Evolutionary conservation across 2,797 vertebrate genomes (phyloP).

Genomic region (Sebastes oblongus): DNA sequence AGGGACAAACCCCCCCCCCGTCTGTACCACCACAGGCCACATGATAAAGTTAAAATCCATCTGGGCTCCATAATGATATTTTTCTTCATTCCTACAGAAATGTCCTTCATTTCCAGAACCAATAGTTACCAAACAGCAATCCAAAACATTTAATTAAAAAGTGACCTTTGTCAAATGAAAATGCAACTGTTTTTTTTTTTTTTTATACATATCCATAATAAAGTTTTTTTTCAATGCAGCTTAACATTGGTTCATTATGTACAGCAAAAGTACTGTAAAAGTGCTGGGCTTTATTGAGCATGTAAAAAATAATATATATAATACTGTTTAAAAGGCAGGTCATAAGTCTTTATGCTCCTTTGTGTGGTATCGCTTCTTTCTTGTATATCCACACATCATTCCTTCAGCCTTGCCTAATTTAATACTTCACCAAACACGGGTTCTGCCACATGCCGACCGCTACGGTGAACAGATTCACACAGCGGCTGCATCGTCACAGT

Average conservation of each 20-base stretch:
- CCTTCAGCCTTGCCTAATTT: constrained; percentile 31
- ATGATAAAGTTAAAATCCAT: not conserved
- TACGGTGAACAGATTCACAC: not conserved
- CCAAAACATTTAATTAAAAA: constrained; percentile 30
- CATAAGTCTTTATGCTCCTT: constrained; percentile 53
- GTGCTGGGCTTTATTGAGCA: constrained; percentile 77
- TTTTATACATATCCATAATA: constrained; percentile 39
- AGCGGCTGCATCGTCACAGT: constrained; percentile 14
- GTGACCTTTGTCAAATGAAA: constrained; percentile 29
- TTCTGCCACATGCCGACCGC: not conserved
- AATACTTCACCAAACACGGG: constrained; percentile 37
- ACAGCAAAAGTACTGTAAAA: constrained; percentile 76
- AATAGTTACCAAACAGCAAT: constrained; percentile 22
- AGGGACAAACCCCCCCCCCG: not conserved
- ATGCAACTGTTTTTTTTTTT: constrained; percentile 17
- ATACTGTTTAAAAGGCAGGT: constrained; percentile 75
- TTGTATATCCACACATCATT: constrained; percentile 16
- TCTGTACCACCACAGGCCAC: not conserved
- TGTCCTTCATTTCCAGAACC: constrained; percentile 37
- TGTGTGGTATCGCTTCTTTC: constrained; percentile 28
- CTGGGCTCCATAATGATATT: not conserved
- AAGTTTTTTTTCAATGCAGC: constrained; percentile 47
- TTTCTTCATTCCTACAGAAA: constrained; percentile 3
- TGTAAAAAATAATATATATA: constrained; percentile 64
- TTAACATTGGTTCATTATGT: constrained; percentile 72